Conservation (phyloP, 2,113 vertebrate species). For the Rhabdomys dilectus region DNA sequence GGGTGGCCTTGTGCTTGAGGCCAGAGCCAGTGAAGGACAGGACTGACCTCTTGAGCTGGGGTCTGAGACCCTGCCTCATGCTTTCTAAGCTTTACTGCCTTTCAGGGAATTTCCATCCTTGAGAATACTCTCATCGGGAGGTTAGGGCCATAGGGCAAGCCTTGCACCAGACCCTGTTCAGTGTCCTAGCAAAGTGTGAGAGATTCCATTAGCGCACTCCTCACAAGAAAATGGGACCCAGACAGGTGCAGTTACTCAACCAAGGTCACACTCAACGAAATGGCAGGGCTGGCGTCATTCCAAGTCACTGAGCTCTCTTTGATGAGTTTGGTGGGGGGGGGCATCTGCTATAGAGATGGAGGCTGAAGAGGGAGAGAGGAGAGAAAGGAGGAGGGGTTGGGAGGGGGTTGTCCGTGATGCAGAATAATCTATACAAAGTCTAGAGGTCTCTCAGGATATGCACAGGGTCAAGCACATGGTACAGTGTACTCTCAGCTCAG, state of each 20-base stretch:
- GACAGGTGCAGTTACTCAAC: not conserved
- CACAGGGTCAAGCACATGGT: not conserved
- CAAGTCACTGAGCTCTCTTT: not conserved
- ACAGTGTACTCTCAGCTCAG: not conserved
- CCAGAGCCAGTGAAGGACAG: not conserved
- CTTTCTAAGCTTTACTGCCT: not conserved
- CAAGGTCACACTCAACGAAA: not conserved
- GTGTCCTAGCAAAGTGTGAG: not conserved
- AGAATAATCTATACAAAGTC: not conserved
- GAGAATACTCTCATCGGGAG: not conserved
- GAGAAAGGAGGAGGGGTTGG: not conserved
- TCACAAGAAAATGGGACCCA: not conserved
- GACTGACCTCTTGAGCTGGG: not conserved
- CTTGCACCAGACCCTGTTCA: not conserved
- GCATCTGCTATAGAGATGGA: not conserved
- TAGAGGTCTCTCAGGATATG: no score
- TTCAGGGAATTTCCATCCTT: not conserved
- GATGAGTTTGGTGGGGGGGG: not conserved
- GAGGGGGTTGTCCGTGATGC: not conserved
- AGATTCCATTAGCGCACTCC: not conserved
- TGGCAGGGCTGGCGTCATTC: not conserved
- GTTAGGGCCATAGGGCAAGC: no score
- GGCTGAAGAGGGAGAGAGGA: not conserved
- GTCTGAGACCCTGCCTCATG: not conserved
- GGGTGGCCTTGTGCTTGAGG: not conserved